Conservation (phyloP, 2,888 invertebrate species). For the Drosophila buzzatii region DNA sequence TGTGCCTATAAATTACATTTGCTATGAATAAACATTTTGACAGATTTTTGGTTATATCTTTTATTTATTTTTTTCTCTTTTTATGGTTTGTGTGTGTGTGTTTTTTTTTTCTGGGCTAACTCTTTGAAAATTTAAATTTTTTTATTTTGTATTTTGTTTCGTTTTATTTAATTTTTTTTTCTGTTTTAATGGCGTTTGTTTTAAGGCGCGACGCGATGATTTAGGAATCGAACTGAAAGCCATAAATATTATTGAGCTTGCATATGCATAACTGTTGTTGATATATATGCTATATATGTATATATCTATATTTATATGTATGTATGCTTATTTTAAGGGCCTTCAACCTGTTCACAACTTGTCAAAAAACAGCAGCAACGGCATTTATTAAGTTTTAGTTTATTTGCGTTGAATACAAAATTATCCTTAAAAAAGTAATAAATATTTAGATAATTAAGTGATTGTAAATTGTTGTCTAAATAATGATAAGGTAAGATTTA, state of each 20-base stretch:
- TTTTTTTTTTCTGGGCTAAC: constrained; percentile 18
- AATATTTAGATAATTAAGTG: background rate
- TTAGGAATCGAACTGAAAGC: constrained; percentile 38
- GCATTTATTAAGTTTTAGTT: background rate
- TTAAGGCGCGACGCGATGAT: constrained; percentile 53
- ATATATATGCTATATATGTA: background rate
- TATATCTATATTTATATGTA: background rate
- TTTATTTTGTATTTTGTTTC: constrained; percentile 1
- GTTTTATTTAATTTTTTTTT: background rate
- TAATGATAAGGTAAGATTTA: background rate
- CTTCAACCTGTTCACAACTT: constrained; percentile 15
- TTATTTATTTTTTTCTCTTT: constrained; percentile 42
- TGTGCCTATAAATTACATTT: constrained; percentile 49
- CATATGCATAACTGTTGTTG: constrained; percentile 43
- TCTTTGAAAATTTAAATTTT: constrained; percentile 63
- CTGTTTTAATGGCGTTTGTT: constrained; percentile 45
- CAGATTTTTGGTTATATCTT: constrained; percentile 63
- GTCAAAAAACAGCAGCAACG: constrained; percentile 10
- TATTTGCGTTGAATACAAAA: background rate
- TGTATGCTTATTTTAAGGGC: constrained; percentile 5
- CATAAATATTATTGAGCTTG: constrained; percentile 48
- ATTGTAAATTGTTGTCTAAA: too few relatives aligned
- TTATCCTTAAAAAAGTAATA: background rate
- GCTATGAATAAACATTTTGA: constrained; percentile 82
- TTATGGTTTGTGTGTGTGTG: constrained; percentile 59